Conservation (phyloP, 1,140 invertebrate genomes). For the Neelides sp. region DNA sequence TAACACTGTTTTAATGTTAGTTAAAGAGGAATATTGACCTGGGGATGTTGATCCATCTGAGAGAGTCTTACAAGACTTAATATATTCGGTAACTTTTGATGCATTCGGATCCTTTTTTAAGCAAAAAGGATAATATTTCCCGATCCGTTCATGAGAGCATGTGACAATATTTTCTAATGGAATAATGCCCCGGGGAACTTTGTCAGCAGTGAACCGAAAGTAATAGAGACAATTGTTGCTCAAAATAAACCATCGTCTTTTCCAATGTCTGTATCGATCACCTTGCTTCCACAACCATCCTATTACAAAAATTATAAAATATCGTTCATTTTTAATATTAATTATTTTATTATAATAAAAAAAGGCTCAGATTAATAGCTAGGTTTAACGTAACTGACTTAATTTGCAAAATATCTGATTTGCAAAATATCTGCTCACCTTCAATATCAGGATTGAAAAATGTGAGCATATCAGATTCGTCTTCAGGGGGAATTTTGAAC, state of each 20-base stretch:
- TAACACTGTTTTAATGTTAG: too few species aligned
- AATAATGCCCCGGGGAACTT: constrained; percentile 94
- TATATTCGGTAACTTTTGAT: constrained; percentile 62
- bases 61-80: constrained; percentile 97
- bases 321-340: background rate
- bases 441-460: constrained; percentile 99
- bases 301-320: constrained; percentile 18
- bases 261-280: constrained; percentile 92
- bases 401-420: background rate
- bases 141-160: constrained; percentile 1
- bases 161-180: constrained; percentile 59
- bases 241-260: constrained; percentile 95
- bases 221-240: constrained; percentile 99
- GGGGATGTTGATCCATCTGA: constrained; percentile 91
- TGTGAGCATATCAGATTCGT: constrained; percentile 98
- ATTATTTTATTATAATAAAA: background rate
- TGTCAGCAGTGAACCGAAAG: constrained; percentile 97
- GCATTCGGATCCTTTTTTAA: constrained; percentile 55
- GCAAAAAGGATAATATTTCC: constrained; percentile 16
- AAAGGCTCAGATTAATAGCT: background rate
- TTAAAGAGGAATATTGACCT: too few species aligned
- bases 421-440: constrained; percentile 7
- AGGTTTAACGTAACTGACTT: background rate
- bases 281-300: constrained; percentile 92
- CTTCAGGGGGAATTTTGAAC: constrained; percentile 92